A percentile compares a stretch with the other conserved stretches of the same genome.
These are phyloP conservation scores for Littorina saxatilis DNA, from an alignment of 1,140 invertebrate genomes.

Conservation along the genomic window DNA sequence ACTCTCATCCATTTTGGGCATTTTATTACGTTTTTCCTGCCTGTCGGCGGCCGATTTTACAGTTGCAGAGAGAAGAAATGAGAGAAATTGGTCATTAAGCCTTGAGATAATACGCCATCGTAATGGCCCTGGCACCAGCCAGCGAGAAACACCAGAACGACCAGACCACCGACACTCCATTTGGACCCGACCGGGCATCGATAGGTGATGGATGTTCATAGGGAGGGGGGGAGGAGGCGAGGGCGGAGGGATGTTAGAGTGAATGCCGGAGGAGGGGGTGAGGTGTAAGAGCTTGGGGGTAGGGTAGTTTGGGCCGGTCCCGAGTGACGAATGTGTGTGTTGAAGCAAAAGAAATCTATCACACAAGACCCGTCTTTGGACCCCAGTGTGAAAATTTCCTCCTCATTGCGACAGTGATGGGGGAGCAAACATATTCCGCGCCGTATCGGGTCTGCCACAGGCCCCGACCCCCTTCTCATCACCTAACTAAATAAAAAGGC, in stretches of 20 bases:
- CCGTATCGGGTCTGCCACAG: slow-evolving; percentile 31
- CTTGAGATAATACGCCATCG: slow-evolving; percentile 42
- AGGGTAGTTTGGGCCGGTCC: slow-evolving; percentile 17
- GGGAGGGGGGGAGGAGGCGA: background rate
- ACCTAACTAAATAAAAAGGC: slow-evolving; percentile 47
- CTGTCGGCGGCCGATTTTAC: slow-evolving; percentile 37
- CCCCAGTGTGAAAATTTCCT: slow-evolving; percentile 19
- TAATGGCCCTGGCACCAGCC: slow-evolving; percentile 32
- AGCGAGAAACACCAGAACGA: no score
- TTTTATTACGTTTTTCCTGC: slow-evolving; percentile 52
- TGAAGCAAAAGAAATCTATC: slow-evolving; percentile 44
- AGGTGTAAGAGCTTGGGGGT: background rate
- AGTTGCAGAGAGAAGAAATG: slow-evolving; percentile 45
- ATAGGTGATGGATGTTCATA: no score
- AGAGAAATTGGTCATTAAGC: slow-evolving; percentile 48
- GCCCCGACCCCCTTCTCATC: slow-evolving; percentile 31
- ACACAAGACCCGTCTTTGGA: slow-evolving; percentile 3
- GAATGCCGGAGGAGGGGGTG: background rate
- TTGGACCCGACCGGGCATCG: no score
- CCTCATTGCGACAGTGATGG: slow-evolving; percentile 28
- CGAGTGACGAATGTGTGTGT: slow-evolving; percentile 38
- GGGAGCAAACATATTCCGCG: slow-evolving; percentile 27
- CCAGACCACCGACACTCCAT: no score
- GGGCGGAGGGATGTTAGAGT: background rate
- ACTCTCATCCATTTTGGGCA: slow-evolving; percentile 46